Conservation (phyloP, 92 coral and sea anemone species). For the Porites divaricata region DNA sequence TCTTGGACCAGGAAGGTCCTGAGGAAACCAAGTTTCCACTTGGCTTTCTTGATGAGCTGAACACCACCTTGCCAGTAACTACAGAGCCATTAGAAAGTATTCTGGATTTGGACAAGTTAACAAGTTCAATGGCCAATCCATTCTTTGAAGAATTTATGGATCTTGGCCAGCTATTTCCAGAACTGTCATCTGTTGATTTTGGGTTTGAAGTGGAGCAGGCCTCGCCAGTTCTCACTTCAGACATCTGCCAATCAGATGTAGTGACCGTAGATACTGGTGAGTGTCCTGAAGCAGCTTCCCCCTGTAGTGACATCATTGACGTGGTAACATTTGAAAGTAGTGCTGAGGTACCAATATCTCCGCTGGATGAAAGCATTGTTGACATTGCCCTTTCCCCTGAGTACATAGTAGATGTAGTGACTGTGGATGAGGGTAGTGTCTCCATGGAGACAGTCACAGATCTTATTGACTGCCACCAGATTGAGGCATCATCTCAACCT, state of each 20-base stretch:
- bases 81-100: slow-evolving; percentile 29
- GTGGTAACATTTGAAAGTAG: slow-evolving; percentile 21
- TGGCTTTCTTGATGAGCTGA: slow-evolving; percentile 26
- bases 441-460: not conserved
- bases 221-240: slow-evolving; percentile 45
- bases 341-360: not conserved
- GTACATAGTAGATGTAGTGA: slow-evolving; percentile 23
- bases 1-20: slow-evolving; percentile 4
- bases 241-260: slow-evolving; percentile 49
- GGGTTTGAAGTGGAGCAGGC: slow-evolving; percentile 39
- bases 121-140: slow-evolving; percentile 65
- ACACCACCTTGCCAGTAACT: not conserved
- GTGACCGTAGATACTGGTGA: slow-evolving; percentile 20
- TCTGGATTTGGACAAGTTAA: slow-evolving; percentile 20
- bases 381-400: slow-evolving; percentile 27
- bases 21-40: not conserved
- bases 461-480: not conserved
- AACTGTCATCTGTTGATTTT: slow-evolving; percentile 48
- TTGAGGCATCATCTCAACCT: not conserved
- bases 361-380: not conserved
- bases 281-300: slow-evolving; percentile 27
- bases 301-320: slow-evolving; percentile 37
- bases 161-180: slow-evolving; percentile 70
- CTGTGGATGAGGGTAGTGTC: not conserved
- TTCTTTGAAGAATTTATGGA: slow-evolving; percentile 85